Evolutionary conservation across 2,113 vertebrate species (phyloP), one percentile per base, ranked within the genome.

Genomic region (Hippocampus barbouri): DNA sequence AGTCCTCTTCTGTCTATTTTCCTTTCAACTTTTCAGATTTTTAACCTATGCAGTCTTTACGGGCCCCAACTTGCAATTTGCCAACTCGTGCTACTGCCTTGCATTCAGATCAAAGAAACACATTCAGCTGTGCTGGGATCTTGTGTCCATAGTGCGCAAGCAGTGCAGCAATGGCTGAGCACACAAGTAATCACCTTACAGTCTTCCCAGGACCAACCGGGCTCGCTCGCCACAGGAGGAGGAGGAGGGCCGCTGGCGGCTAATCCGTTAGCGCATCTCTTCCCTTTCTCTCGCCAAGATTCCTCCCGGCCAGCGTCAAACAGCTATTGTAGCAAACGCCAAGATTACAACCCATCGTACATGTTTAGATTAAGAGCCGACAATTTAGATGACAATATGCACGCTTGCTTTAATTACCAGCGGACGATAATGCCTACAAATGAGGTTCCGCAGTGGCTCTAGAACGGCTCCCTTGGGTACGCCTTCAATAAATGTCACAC

Each of bases 121-220:
- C 41, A 43, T 25, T 25, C 2, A 66, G 65, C 23, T 34, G 16
- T 63, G 57, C 2, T 6, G 21, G 77, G 82, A 81, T 81, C 84
- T 72, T 49, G 80, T 81, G 84, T 77, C 88, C 86, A 88, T 92
- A 92, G 92, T 90, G 89, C 81, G 88, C 69, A 88, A 89, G 85
- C 91, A 92, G 68, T 91, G 90, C 88, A 93, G 72, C 91, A 89
- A 86, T 86, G 77, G 84, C 85, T 90, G 92, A 92, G 83, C 84
- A 89, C 90, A 89, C 83, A 38, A 86, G 91, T 92, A 92, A 93
- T 92, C 91, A 93, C 91, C 91, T 93, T 91, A 91, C 90, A 92
- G 91, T 91, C 90, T 91, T 88, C 66, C 79, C 68, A 83, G 83
- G 78, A 84, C 80, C 89, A 68, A 81, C 77, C 81, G 77, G 83